Conservation (phyloP, 2,797 vertebrate genomes). For the Poecilia gillii region DNA sequence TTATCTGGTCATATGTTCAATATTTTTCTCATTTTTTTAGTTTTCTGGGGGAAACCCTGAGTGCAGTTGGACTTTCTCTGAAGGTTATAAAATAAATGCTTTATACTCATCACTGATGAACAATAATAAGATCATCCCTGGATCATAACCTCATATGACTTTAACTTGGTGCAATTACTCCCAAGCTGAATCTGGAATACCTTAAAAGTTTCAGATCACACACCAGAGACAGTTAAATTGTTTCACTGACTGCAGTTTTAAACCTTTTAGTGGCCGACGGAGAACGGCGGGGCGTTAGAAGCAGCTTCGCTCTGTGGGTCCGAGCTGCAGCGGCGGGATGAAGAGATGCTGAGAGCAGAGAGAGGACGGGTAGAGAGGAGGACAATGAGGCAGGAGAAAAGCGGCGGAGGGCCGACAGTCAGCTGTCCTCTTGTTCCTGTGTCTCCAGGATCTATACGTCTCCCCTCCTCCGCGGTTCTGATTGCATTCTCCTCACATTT, state of each 20-base stretch:
- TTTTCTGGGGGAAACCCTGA: too few species aligned
- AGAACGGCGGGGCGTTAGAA: conserved; percentile 4
- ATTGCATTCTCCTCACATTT: conserved; percentile 60
- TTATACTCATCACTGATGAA: background rate
- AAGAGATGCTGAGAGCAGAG: conserved; percentile 47
- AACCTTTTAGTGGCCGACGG: background rate
- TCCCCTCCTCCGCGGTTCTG: conserved; percentile 23
- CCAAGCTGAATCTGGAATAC: background rate
- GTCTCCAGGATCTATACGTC: conserved; percentile 43
- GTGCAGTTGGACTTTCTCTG: background rate
- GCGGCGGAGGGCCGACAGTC: conserved; percentile 46
- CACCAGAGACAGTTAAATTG: background rate
- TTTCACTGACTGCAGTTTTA: conserved; percentile 4
- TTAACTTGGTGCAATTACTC: background rate
- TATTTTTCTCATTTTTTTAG: too few species aligned
- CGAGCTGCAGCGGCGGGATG: conserved; percentile 31
- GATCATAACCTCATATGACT: background rate
- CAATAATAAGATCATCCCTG: background rate
- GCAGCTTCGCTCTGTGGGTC: conserved; percentile 9
- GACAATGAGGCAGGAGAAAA: conserved; percentile 5
- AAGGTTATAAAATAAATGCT: background rate
- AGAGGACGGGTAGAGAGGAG: conserved; percentile 55
- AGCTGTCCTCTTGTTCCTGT: conserved; percentile 53
- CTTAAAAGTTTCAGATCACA: background rate
- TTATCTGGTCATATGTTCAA: too few species aligned